phyloP scores from a whole-genome alignment of 1,140 invertebrate species.

The Zophobas atratus region DNA sequence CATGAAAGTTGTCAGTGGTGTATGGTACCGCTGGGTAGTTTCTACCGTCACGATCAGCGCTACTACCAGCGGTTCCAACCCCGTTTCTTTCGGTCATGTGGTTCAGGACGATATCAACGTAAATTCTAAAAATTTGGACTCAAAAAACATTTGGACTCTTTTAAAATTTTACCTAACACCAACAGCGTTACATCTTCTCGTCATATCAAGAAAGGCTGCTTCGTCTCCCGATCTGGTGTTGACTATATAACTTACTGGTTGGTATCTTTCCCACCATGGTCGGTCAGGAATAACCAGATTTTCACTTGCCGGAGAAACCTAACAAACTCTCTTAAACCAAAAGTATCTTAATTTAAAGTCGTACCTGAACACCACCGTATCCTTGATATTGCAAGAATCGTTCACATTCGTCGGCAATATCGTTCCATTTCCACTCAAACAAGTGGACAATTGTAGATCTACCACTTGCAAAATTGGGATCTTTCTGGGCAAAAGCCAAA shows the following conservation, averaged over 20 bases:
- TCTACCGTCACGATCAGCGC: constrained; percentile 69
- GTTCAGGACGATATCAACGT: constrained; percentile 89
- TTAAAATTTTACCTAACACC: constrained; percentile 59
- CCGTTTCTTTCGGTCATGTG: constrained; percentile 85
- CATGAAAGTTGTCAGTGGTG: constrained; percentile 72
- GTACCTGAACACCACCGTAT: constrained; percentile 82
- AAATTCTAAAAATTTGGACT: constrained; percentile 75
- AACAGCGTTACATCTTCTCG: constrained; percentile 60
- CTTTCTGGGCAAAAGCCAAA: constrained; percentile 58
- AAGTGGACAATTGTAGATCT: constrained; percentile 80
- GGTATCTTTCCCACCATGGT: constrained; percentile 91
- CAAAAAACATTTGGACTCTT: constrained; percentile 1
- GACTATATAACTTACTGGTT: constrained; percentile 89
- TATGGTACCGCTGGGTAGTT: constrained; percentile 76
- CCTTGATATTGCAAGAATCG: constrained; percentile 83
- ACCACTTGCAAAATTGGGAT: constrained; percentile 65
- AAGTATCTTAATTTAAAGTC: background rate
- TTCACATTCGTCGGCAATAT: constrained; percentile 89
- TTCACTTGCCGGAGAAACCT: constrained; percentile 77
- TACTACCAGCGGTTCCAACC: constrained; percentile 75
- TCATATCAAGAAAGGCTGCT: constrained; percentile 81
- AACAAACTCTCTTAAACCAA: background rate
- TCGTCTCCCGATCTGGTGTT: constrained; percentile 84
- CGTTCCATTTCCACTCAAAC: constrained; percentile 90
- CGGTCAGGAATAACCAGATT: constrained; percentile 71